Conservation (phyloP, 2,888 invertebrate species). For the Yponomeuta malinellus region DNA sequence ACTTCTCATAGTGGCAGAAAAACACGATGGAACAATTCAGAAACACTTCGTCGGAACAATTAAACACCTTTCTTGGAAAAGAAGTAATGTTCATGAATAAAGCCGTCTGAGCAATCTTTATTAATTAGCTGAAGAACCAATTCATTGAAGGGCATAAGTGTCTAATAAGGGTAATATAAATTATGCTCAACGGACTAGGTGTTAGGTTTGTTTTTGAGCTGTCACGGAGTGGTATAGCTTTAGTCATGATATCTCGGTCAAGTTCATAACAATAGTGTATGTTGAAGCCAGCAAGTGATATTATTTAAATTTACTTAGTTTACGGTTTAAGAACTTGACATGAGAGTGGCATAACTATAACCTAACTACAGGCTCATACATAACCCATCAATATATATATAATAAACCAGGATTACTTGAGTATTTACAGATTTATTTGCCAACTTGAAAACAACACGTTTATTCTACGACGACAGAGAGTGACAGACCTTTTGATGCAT, state of each 20-base stretch:
- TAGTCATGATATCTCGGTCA: no score
- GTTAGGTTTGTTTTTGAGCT: slow-evolving; percentile 2
- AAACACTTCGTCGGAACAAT: slow-evolving; percentile 21
- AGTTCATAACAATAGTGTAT: background rate
- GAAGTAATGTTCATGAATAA: slow-evolving; percentile 25
- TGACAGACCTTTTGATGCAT: no score
- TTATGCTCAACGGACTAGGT: slow-evolving; percentile 1
- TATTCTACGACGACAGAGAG: no score
- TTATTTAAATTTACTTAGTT: background rate
- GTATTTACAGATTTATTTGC: no score
- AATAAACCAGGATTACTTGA: no score
- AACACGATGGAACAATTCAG: slow-evolving; percentile 12
- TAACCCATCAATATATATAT: no score
- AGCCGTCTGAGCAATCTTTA: slow-evolving; percentile 18
- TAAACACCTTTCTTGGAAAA: slow-evolving; percentile 29
- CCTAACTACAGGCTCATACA: no score
- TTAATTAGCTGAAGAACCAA: slow-evolving; percentile 9
- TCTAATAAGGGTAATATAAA: slow-evolving; percentile 1
- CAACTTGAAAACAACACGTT: no score
- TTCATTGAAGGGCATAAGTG: slow-evolving; percentile 1
- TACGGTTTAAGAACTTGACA: background rate
- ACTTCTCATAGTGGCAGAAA: background rate
- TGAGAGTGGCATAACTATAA: background rate
- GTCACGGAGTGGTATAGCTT: background rate
- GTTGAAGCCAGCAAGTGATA: background rate